Evolutionary conservation across 1,140 invertebrate genomes (phyloP).

Genomic region (Sitophilus oryzae): DNA sequence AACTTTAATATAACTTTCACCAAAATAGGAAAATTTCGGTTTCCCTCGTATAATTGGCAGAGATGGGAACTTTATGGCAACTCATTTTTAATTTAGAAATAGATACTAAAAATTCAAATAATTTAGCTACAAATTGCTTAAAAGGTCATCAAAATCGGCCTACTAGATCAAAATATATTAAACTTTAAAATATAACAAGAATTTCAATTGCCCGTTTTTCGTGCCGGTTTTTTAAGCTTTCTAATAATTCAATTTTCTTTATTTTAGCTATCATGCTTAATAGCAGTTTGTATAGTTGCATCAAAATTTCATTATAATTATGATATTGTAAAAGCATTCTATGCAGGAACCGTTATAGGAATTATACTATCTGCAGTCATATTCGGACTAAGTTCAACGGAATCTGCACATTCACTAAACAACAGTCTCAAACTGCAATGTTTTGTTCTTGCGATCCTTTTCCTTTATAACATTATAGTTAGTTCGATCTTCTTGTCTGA

Average conservation of each 20-base stretch:
- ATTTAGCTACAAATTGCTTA: no score
- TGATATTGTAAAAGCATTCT: constrained; percentile 16
- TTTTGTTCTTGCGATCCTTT: constrained; percentile 8
- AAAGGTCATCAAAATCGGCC: no score
- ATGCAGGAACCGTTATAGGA: constrained; percentile 19
- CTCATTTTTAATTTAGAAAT: no score
- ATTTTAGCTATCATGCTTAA: constrained; percentile 16
- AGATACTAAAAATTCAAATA: no score
- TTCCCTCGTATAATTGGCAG: no score
- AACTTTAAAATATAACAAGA: no score
- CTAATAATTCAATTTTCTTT: not conserved
- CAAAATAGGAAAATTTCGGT: no score
- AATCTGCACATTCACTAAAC: constrained; percentile 17
- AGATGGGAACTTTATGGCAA: no score
- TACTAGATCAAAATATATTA: no score
- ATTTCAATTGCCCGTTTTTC: no score
- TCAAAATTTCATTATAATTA: not conserved
- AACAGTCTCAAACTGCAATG: constrained; percentile 16
- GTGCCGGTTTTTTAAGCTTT: no score
- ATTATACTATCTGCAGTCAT: constrained; percentile 21
- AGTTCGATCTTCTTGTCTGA: constrained; percentile 13
- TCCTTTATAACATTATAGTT: constrained; percentile 23
- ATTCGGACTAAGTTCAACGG: constrained; percentile 14
- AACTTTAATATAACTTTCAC: no score
- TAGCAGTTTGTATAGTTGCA: constrained; percentile 17